These are phyloP conservation scores for Drosophila hamatofila DNA, from an alignment of 2,888 invertebrate genomes.

Conservation along the genomic window DNA sequence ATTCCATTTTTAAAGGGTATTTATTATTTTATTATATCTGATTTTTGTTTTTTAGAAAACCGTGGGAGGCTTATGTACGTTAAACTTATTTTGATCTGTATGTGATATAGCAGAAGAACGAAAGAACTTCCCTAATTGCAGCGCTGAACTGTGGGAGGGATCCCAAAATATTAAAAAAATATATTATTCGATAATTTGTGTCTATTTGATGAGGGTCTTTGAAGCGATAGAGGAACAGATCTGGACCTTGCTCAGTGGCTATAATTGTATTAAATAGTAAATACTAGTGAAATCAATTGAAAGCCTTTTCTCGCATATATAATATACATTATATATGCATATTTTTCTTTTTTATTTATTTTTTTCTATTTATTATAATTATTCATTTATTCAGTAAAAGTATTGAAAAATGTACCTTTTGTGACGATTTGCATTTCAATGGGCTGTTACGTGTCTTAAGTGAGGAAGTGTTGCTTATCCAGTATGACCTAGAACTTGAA, in stretches of 20 bases:
- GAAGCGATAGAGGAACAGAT: background rate
- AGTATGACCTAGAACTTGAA: conserved; percentile 73
- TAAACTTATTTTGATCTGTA: background rate
- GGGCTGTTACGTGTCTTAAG: conserved; percentile 25
- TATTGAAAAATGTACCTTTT: background rate
- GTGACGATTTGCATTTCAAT: conserved; percentile 54
- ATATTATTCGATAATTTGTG: background rate
- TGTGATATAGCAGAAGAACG: background rate
- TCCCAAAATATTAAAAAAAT: background rate
- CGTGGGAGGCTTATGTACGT: background rate
- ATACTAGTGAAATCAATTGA: too few species aligned
- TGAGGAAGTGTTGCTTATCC: conserved; percentile 65
- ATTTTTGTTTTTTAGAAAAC: background rate
- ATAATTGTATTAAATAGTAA: background rate
- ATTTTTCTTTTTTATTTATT: too few species aligned
- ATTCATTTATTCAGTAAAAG: conserved; percentile 7
- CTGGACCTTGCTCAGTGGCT: background rate
- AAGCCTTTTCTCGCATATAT: background rate
- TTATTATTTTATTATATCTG: too few species aligned
- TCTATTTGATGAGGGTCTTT: background rate
- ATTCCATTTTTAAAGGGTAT: background rate
- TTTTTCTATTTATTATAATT: background rate
- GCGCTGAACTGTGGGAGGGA: background rate
- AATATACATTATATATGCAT: too few species aligned
- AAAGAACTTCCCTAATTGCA: background rate